phyloP scores from a whole-genome alignment of 2,113 vertebrate species.

The Grammomys dolichurus region DNA sequence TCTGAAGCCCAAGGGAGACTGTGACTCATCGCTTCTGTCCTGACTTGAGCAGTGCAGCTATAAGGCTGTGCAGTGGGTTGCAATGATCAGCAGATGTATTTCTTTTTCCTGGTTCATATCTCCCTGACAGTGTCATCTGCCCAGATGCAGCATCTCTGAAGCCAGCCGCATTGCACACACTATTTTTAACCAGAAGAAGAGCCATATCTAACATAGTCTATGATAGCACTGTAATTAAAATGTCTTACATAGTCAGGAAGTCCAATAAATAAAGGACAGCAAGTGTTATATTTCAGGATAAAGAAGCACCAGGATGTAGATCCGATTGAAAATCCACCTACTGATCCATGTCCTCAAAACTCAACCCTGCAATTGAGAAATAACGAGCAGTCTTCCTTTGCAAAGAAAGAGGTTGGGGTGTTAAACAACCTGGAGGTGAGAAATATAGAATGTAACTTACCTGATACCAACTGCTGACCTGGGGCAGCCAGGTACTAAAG shows the following conservation, averaged over 20 bases:
- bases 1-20: slow-evolving; percentile 67
- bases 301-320: slow-evolving; percentile 46
- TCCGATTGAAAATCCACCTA: slow-evolving; percentile 52
- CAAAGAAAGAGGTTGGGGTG: slow-evolving; percentile 78
- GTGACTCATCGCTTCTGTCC: slow-evolving; percentile 72
- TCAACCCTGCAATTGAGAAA: slow-evolving; percentile 66
- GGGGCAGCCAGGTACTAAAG: not conserved
- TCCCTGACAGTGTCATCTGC: slow-evolving; percentile 50
- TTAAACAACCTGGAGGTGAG: slow-evolving; percentile 30
- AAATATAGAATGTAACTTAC: slow-evolving; percentile 64
- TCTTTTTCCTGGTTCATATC: slow-evolving; percentile 68
- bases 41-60: slow-evolving; percentile 65
- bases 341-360: slow-evolving; percentile 60
- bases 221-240: slow-evolving; percentile 68
- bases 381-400: slow-evolving; percentile 67
- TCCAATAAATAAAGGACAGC: slow-evolving; percentile 68
- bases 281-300: slow-evolving; percentile 67
- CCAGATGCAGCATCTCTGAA: slow-evolving; percentile 36
- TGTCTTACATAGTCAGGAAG: slow-evolving; percentile 60
- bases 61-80: slow-evolving; percentile 55
- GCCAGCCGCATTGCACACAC: not conserved
- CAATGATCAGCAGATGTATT: slow-evolving; percentile 69
- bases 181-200: slow-evolving; percentile 64
- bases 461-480: slow-evolving; percentile 67
- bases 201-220: slow-evolving; percentile 5